These are phyloP conservation scores for Cepaea nemoralis DNA, from an alignment of 1,140 invertebrate genomes.

Conservation along the genomic window DNA sequence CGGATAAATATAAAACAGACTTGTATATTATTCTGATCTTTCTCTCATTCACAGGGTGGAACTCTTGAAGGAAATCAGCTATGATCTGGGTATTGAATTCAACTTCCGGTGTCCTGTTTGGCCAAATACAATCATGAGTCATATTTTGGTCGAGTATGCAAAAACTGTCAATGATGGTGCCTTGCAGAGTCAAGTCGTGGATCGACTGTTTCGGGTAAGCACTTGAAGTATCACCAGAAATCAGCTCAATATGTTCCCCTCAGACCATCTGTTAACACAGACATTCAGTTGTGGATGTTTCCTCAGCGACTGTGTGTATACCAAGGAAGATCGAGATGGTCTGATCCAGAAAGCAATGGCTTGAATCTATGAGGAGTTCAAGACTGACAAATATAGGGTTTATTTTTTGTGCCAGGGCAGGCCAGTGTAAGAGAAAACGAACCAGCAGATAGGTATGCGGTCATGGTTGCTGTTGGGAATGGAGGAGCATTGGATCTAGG, in stretches of 20 bases:
- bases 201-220: conserved; percentile 61
- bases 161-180: conserved; percentile 52
- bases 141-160: conserved; percentile 56
- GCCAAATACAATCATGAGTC: conserved; percentile 54
- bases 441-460: no score
- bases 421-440: no score
- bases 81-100: conserved; percentile 53
- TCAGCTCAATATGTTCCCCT: neutral
- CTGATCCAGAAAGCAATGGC: no score
- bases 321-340: neutral
- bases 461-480: neutral
- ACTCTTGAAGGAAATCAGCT: conserved; percentile 47
- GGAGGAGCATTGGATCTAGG: neutral
- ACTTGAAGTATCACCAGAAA: neutral
- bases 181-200: conserved; percentile 58
- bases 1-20: no score
- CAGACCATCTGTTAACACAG: neutral
- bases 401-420: neutral
- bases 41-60: conserved; percentile 25
- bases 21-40: no score
- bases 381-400: no score
- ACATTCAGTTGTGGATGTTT: neutral
- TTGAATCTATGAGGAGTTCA: no score
- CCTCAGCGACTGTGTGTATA: neutral
- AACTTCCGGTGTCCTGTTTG: conserved; percentile 50